Conservation (phyloP, 2,113 vertebrate species). For the Oreotrochilus melanogaster region DNA sequence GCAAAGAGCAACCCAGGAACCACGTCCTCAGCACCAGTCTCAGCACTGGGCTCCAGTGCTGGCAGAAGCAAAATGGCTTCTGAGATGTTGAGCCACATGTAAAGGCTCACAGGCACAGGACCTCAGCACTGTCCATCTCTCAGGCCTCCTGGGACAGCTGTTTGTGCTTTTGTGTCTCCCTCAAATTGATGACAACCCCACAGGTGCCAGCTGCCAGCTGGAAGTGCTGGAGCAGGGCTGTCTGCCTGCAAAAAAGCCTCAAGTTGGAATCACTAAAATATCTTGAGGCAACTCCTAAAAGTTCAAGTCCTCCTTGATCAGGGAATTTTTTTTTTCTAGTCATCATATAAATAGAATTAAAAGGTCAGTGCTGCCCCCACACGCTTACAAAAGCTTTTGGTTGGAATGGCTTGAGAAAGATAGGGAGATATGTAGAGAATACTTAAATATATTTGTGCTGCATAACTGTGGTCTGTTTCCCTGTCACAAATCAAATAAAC, state of each 20-base stretch:
- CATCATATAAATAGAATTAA: conserved; percentile 41
- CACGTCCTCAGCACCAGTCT: rapidly evolving
- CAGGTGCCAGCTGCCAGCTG: background rate
- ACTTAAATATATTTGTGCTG: background rate
- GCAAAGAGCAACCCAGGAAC: background rate
- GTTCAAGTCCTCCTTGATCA: background rate
- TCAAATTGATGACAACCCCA: rapidly evolving
- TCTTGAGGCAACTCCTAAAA: background rate
- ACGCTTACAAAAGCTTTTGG: conserved; percentile 41
- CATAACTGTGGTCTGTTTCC: background rate
- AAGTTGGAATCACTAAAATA: rapidly evolving
- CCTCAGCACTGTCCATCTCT: background rate
- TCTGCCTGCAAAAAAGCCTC: background rate
- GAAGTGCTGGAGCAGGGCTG: background rate
- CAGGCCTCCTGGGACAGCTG: background rate
- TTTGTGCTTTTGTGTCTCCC: background rate
- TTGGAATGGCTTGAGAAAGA: background rate
- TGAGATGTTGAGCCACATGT: rapidly evolving
- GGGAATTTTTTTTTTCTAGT: conserved; percentile 7
- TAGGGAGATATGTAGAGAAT: background rate
- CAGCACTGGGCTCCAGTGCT: rapidly evolving
- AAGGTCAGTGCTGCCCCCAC: conserved; percentile 66
- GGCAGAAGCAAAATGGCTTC: rapidly evolving
- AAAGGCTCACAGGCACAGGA: background rate
- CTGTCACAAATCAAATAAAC: background rate